Conservation (phyloP, 2,113 vertebrate genomes). For the Calyptommatus sinebrachiatus region DNA sequence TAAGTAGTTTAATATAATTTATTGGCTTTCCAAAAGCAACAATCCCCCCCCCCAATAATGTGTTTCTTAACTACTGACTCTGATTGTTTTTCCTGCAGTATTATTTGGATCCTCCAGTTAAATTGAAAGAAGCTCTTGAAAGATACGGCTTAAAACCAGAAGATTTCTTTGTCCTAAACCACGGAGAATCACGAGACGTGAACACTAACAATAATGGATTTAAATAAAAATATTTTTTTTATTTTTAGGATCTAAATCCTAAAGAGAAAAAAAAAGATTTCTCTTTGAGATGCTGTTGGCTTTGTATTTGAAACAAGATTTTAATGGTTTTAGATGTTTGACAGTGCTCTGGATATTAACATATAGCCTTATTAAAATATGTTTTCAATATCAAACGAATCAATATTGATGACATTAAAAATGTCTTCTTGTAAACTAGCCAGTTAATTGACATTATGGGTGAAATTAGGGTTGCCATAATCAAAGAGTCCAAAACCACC, state of each 20-base stretch:
- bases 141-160: conserved; percentile 79
- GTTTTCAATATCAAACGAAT: conserved; percentile 35
- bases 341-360: conserved; percentile 24
- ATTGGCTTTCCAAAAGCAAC: background rate
- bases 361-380: conserved; percentile 32
- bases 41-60: background rate
- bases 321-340: conserved; percentile 40
- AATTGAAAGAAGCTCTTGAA: conserved; percentile 83
- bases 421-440: conserved; percentile 20
- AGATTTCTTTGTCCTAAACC: conserved; percentile 87
- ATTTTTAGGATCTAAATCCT: conserved; percentile 22
- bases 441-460: background rate
- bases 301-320: conserved; percentile 15
- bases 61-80: background rate
- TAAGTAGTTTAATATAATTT: background rate
- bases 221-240: conserved; percentile 54
- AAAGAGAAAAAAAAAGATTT: conserved; percentile 15
- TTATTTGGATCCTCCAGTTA: conserved; percentile 90
- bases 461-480: background rate
- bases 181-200: conserved; percentile 87
- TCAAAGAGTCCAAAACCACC: too few species aligned
- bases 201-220: conserved; percentile 67
- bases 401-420: conserved; percentile 34
- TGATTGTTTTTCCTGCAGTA: conserved; percentile 68
- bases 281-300: background rate